Conservation (phyloP, 2,113 vertebrate genomes). For the Menura novaehollandiae region DNA sequence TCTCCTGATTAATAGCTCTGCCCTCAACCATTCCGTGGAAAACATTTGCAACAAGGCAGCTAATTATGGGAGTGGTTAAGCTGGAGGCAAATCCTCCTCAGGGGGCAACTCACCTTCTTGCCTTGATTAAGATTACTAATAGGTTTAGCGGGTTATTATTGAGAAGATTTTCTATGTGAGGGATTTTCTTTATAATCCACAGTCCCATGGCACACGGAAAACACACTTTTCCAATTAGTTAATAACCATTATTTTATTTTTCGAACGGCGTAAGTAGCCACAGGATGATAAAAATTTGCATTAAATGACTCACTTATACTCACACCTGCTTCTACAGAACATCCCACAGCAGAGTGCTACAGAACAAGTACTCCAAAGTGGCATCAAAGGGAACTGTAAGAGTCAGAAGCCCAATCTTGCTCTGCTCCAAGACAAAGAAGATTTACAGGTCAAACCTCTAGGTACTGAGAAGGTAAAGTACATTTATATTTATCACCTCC, state of each 20-base stretch:
- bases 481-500: background rate
- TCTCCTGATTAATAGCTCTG: background rate
- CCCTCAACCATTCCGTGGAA: background rate
- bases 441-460: background rate
- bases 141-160: background rate
- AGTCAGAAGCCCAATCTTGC: background rate
- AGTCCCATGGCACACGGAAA: background rate
- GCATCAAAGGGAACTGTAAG: background rate
- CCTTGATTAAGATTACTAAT: background rate
- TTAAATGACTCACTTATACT: background rate
- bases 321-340: background rate
- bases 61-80: background rate
- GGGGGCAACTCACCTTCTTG: background rate
- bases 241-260: background rate
- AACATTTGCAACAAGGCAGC: background rate
- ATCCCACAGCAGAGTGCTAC: background rate
- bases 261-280: background rate
- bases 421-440: background rate
- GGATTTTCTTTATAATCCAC: background rate
- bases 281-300: background rate
- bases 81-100: background rate
- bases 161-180: background rate
- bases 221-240: background rate
- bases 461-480: background rate
- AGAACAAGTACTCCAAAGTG: background rate